A percentile compares a stretch with the other conserved stretches of the same genome.
phyloP scores from a whole-genome alignment of 1,140 invertebrate species.

The Schlechtendalia chinensis region DNA sequence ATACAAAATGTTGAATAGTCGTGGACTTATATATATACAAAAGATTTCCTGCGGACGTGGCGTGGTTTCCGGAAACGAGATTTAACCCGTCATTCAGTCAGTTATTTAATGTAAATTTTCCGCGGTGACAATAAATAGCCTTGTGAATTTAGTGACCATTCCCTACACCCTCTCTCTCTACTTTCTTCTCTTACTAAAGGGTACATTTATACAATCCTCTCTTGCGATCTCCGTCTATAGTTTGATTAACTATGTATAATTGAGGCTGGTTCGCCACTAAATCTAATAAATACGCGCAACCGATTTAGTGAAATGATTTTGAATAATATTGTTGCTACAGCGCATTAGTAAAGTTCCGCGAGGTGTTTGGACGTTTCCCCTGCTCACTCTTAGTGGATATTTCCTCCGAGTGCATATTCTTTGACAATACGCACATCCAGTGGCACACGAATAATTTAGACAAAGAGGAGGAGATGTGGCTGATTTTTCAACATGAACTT shows the following conservation, averaged over 20 bases:
- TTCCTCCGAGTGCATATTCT: too few species aligned
- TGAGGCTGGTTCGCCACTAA: background rate
- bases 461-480: too few species aligned
- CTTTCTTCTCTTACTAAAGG: too few species aligned
- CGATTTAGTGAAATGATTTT: background rate
- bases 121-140: slow-evolving; percentile 38
- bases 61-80: slow-evolving; percentile 39
- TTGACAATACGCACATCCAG: too few species aligned
- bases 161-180: background rate
- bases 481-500: too few species aligned
- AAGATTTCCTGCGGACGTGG: slow-evolving; percentile 47
- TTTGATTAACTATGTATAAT: slow-evolving; percentile 11
- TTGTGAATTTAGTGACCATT: background rate
- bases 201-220: too few species aligned
- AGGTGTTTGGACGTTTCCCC: too few species aligned
- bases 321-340: background rate
- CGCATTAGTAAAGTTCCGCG: background rate
- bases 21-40: slow-evolving; percentile 29
- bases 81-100: slow-evolving; percentile 15
- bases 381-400: too few species aligned
- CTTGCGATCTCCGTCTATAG: background rate
- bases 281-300: background rate
- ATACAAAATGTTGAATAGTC: slow-evolving; percentile 25
- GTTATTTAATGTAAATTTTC: slow-evolving; percentile 42
- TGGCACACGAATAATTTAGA: too few species aligned